Evolutionary conservation across 2,888 invertebrate species (phyloP).

Genomic region (Lepidochitona cinerea): DNA sequence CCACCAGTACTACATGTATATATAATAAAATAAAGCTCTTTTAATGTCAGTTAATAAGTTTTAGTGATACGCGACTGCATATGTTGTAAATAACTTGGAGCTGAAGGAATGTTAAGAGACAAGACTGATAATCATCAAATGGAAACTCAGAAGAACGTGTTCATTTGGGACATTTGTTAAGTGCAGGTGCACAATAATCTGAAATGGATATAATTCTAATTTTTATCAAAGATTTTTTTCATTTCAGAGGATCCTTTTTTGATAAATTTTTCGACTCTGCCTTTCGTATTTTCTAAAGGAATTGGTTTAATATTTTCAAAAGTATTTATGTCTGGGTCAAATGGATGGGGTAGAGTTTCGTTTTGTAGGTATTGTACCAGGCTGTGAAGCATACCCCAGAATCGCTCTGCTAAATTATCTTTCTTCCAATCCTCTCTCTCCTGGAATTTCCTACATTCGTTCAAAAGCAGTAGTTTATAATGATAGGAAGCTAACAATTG

Average conservation of each 20-base stretch:
- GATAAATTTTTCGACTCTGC: not conserved
- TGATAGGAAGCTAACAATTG: not conserved
- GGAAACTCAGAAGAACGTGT: too few relatives aligned
- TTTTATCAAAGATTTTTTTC: not conserved
- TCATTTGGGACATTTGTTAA: too few relatives aligned
- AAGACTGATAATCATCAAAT: too few relatives aligned
- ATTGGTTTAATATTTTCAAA: not conserved
- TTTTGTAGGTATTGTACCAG: not conserved
- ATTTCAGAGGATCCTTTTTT: not conserved
- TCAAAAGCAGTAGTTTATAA: not conserved
- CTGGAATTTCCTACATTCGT: not conserved
- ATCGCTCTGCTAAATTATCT: not conserved
- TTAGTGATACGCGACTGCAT: too few relatives aligned
- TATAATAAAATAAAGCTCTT: too few relatives aligned
- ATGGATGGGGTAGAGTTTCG: not conserved
- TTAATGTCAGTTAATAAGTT: too few relatives aligned
- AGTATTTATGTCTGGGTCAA: not conserved
- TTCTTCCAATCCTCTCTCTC: not conserved
- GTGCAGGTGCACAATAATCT: too few relatives aligned
- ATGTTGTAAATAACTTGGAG: too few relatives aligned
- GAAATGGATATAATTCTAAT: too few relatives aligned
- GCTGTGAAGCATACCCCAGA: not conserved
- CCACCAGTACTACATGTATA: too few relatives aligned
- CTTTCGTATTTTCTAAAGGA: not conserved
- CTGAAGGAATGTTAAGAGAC: too few relatives aligned